phyloP scores from a whole-genome alignment of 2,113 vertebrate genomes.

The Brienomyrus brachyistius region DNA sequence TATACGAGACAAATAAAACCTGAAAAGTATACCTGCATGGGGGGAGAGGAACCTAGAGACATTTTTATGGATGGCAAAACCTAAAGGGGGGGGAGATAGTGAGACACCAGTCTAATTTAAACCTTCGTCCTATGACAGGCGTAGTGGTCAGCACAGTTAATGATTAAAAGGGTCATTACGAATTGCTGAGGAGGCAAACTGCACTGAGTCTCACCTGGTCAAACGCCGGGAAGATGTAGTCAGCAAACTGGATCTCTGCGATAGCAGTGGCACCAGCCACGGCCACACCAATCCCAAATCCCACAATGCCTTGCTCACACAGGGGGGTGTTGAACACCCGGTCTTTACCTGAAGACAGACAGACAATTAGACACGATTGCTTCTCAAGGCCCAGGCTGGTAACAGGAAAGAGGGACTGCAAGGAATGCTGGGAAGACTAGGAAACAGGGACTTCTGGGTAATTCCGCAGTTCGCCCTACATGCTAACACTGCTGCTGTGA shows the following conservation, averaged over 20 bases:
- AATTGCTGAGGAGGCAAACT: background rate
- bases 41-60: background rate
- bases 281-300: constrained; percentile 90
- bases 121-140: background rate
- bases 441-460: background rate
- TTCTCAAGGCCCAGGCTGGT: background rate
- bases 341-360: constrained; percentile 73
- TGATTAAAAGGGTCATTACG: background rate
- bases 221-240: constrained; percentile 97
- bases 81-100: background rate
- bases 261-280: constrained; percentile 87
- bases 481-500: background rate
- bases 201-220: constrained; percentile 73
- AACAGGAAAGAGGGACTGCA: background rate
- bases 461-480: background rate
- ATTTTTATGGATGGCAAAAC: background rate
- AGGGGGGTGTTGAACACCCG: constrained; percentile 96
- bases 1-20: background rate
- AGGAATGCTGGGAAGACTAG: background rate
- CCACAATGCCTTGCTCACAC: constrained; percentile 97
- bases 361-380: background rate
- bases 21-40: background rate
- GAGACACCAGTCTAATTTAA: background rate
- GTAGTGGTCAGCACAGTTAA: background rate
- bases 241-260: constrained; percentile 97